Base-by-base conservation (phyloP, 2,797 vertebrate species). In the Geotrypetes seraphini region DNA sequence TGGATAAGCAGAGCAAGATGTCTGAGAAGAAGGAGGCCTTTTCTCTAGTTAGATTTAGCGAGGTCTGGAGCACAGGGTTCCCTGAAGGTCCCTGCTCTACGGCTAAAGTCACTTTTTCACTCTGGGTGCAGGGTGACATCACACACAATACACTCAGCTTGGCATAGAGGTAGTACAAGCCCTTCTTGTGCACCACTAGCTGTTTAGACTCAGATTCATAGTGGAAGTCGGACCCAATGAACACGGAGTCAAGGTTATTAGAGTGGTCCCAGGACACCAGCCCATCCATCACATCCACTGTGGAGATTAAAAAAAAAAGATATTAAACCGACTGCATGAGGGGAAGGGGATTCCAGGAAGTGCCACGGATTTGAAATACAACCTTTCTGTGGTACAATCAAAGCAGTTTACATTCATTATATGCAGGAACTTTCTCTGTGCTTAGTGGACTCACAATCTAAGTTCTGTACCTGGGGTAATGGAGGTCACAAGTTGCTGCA, bases 141-240 rank as follows among this genome's bases (percentile, higher is more conserved):
- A 16, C 1, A 17, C 14, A 12, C 5, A 2, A 12, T 5, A 25
- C 10, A 10, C 21, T 15, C 3, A 58, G 19, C 32, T 53, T 46
- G 7, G 32, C 37, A 8, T 25, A 53, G 9, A 58, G 17, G 11
- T 16, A 40, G 13, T 58, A 53, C 3, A 33, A 27, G 3, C 55
- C 55, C 1, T 11, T 5, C 3, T 10, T 10, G 10, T 21, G 12
- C 10, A 58, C 21, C 9, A 17, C 17, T 7, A 58, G 22, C 7
- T 8, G 6, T 5, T 8, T 3, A 11, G 4, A 5, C 3, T n/a
- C n/a, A 2, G 9, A 2, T 5, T 3, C 8, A 4, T 25, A 31
- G 4, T 29, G 5, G 14, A 53, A 40, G 3, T 20, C 8, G 5
- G 11, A 1, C 5, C 19, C 16, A 3, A 47, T 6, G 10, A 28